Evolutionary conservation across 2,888 invertebrate genomes (phyloP).

Genomic region (Kuschelorhynchus macadamiae): DNA sequence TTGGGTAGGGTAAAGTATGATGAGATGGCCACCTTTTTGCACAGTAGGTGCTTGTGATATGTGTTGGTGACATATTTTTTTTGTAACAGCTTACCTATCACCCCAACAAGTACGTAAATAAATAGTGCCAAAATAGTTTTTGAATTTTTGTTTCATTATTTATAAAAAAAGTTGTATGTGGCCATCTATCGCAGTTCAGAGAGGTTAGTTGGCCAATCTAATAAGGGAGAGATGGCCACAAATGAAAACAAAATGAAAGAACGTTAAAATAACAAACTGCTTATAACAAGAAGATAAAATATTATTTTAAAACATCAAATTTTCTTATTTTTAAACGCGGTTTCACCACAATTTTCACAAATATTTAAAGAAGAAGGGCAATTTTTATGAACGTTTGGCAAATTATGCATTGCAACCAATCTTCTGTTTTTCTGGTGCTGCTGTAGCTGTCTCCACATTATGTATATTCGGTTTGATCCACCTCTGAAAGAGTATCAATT

Average conservation of each 20-base stretch:
- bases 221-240: slow-evolving; percentile 13
- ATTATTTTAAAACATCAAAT: neutral
- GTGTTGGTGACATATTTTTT: no score
- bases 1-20: no score
- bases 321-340: slow-evolving; percentile 1
- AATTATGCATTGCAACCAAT: slow-evolving; percentile 49
- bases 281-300: neutral
- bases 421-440: slow-evolving; percentile 9
- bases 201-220: slow-evolving; percentile 7
- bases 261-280: neutral
- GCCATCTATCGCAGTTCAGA: slow-evolving; percentile 1
- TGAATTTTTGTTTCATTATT: no score
- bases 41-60: no score
- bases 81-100: no score
- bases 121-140: no score
- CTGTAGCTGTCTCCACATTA: slow-evolving; percentile 48
- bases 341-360: slow-evolving; percentile 44
- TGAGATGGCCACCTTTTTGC: no score
- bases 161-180: neutral
- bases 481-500: slow-evolving; percentile 13
- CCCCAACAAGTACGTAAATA: no score
- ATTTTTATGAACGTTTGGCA: slow-evolving; percentile 48
- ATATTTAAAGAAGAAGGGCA: slow-evolving; percentile 44
- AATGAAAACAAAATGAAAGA: slow-evolving; percentile 7
- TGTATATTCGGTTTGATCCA: slow-evolving; percentile 38